Base-by-base conservation (phyloP, 2,888 invertebrate genomes). In the Galerucella pusilla region DNA sequence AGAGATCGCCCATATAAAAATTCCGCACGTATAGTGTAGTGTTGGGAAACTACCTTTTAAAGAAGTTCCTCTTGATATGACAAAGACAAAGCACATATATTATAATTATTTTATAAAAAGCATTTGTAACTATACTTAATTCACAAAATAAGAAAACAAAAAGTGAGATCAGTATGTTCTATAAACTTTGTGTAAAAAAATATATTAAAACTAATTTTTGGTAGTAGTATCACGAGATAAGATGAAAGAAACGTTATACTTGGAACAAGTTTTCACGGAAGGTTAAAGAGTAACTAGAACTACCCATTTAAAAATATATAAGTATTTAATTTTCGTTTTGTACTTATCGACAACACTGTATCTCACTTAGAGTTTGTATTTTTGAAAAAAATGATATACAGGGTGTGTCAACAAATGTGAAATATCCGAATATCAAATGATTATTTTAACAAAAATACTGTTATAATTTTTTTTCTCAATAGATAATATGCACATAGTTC, bases 51-150 rank as follows among this genome's bases (percentile, higher is more conserved):
- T 7, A 61, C 25, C 14, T n/a, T 35, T 61, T n/a, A 61, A 35
- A 28, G 35, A 61, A 35, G n/a, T 28, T 61, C 61, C 28, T 35
- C 0, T 35, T 61, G 61, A 35, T 61, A 61, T 61, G 61, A 61
- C 61, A 61, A 35, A 61, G 61, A 61, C 28, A 61, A 35, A 28
- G 35, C 61, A 61, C 35, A 61, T 61, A 61, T n/a, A 61, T 61
- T 35, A 61, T 61, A 14, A 61, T 61, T 61, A 61, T 61, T 35
- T 61, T 61, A 35, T 61, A 35, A 61, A 61, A 61, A 61, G 28
- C 35, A 35, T 61, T 61, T 61, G 9, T 4, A 61, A 12, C 61
- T 61, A 61, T 61, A 35, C 9, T 60, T 25, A 60, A 25, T 25
- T 60, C 11, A 60, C 10, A 59, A 60, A 60, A 60, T 42, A 42